Conservation (phyloP, 2,797 vertebrate genomes). For the Oreochromis grahami region DNA sequence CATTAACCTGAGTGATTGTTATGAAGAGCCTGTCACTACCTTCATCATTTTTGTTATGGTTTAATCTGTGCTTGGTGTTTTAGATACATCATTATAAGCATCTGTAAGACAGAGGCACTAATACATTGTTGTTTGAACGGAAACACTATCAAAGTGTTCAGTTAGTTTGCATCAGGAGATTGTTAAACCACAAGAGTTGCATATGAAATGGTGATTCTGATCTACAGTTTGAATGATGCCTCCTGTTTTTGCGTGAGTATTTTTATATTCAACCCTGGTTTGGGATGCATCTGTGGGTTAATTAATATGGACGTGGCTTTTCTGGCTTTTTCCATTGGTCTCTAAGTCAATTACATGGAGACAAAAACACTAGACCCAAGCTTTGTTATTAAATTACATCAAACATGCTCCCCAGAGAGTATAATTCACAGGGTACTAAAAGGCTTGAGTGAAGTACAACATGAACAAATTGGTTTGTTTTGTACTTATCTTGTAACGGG, state of each 20-base stretch:
- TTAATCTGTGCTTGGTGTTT: conserved; percentile 2
- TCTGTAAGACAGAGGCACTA: not conserved
- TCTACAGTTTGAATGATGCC: not conserved
- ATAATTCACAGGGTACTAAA: conserved; percentile 62
- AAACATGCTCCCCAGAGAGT: conserved; percentile 54
- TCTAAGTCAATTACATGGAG: conserved; percentile 80
- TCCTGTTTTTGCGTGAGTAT: not conserved
- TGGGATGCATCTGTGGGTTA: conserved; percentile 53
- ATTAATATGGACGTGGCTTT: conserved; percentile 67
- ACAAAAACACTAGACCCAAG: conserved; percentile 67
- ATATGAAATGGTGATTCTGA: not conserved
- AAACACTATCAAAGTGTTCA: not conserved
- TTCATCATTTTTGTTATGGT: not conserved
- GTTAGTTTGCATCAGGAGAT: not conserved
- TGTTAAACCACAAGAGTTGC: not conserved
- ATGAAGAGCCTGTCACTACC: not conserved
- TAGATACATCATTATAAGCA: not conserved
- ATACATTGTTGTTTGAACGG: not conserved
- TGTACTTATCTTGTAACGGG: conserved; percentile 43
- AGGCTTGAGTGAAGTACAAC: conserved; percentile 43
- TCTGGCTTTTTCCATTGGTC: conserved; percentile 51
- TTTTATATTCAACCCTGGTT: conserved; percentile 10
- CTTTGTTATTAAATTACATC: conserved; percentile 72
- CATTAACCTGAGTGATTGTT: conserved; percentile 17
- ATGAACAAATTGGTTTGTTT: conserved; percentile 67